Evolutionary conservation across 2,888 invertebrate genomes (phyloP), one percentile per base, ranked within the genome.

Genomic region (Aromia moschata): DNA sequence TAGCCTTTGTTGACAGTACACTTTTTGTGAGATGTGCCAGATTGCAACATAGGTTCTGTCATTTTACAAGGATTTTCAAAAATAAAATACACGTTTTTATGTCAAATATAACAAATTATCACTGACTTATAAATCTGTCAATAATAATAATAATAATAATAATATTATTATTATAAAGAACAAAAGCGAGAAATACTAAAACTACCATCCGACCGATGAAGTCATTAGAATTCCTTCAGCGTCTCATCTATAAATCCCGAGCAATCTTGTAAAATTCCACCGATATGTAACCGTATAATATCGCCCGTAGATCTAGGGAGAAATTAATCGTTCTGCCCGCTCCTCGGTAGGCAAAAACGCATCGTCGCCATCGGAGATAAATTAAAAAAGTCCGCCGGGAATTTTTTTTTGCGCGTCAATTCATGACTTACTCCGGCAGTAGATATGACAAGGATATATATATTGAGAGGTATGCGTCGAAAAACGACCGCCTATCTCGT

Each of bases 401-500:
- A n/a, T n/a, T n/a, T n/a, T 62, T 62, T 58, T 62, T 58, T 56
- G 58, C 49, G 53, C 36, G 62, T 62, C 61, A 62, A 59, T 64
- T 64, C 64, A 66, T 64, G 66, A 53, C 64, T 64, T 60, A 66
- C 60, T 61, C 45, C n/a, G n/a, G 53, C 44, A 52, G 57, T 44
- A 51, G 54, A 54, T 57, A 62, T 61, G 60, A 65, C 65, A 58
- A 54, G 58, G 54, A 58, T 65, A 65, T n/a, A n/a, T n/a, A n/a
- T 57, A 47, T 53, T 51, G 54, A 58, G 56, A 55, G 40, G 33
- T 53, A 55, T 46, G 51, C 20, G 14, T 40, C 44, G 64, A 65
- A 67, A 67, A 69, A 59, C 67, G 72, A 68, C 74, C 74, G 71
- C 74, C 72, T 47, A 68, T 67, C 43, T 66, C 60, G 72, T 68